phyloP scores from a whole-genome alignment of 1,140 invertebrate genomes.

The Hyposmocoma kahamanoa region DNA sequence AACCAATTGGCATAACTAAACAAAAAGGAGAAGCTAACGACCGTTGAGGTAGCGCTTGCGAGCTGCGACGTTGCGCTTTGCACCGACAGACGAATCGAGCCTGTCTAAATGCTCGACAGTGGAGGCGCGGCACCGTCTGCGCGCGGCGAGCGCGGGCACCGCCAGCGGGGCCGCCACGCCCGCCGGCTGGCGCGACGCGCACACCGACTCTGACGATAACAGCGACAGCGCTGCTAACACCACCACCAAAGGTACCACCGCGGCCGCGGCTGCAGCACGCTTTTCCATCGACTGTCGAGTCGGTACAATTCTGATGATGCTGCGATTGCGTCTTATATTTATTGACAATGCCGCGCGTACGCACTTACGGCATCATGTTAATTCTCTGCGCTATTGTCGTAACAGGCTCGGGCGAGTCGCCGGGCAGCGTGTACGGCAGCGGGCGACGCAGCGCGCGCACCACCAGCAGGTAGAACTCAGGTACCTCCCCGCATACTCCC shows the following conservation, averaged over 20 bases:
- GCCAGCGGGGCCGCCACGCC: slow-evolving; percentile 39
- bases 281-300: too few species aligned
- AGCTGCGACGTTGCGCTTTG: background rate
- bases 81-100: slow-evolving; percentile 74
- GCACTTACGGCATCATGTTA: too few species aligned
- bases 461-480: slow-evolving; percentile 74
- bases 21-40: background rate
- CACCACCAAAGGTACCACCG: slow-evolving; percentile 57
- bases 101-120: slow-evolving; percentile 77
- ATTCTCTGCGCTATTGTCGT: background rate
- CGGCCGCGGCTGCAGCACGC: too few species aligned
- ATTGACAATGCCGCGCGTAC: too few species aligned
- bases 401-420: slow-evolving; percentile 52
- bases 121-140: slow-evolving; percentile 68
- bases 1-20: background rate
- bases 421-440: slow-evolving; percentile 57
- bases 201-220: slow-evolving; percentile 76
- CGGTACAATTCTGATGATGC: too few species aligned
- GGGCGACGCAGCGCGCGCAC: slow-evolving; percentile 56
- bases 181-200: slow-evolving; percentile 67
- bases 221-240: slow-evolving; percentile 81
- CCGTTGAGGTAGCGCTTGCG: background rate
- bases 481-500: slow-evolving; percentile 60
- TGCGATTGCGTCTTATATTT: too few species aligned
- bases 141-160: slow-evolving; percentile 40